Conservation (phyloP, 2,888 invertebrate genomes). For the Chelonus formosanus region DNA sequence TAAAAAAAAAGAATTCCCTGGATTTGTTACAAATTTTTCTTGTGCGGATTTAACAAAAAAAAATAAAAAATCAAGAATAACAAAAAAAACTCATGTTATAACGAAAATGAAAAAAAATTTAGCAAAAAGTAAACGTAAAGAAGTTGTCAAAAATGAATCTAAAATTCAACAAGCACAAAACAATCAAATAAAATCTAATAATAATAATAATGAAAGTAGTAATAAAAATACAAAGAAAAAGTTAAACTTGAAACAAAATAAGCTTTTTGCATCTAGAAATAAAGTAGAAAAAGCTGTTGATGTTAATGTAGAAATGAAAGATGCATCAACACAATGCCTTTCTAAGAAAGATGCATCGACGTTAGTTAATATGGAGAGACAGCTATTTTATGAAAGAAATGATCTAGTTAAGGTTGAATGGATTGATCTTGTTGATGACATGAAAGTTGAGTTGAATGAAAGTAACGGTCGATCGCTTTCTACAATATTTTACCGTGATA, state of each 20-base stretch:
- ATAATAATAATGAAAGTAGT: background rate
- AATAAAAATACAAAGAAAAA: conserved; percentile 4
- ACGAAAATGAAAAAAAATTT: conserved; percentile 1
- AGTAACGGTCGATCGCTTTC: too few relatives aligned
- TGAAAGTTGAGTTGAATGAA: conserved; percentile 42
- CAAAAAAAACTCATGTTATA: conserved; percentile 14
- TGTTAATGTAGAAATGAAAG: conserved; percentile 42
- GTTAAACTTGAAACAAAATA: background rate
- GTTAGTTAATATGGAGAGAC: conserved; percentile 37
- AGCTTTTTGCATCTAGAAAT: background rate
- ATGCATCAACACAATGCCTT: conserved; percentile 53
- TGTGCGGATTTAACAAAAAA: conserved; percentile 34
- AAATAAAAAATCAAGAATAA: conserved; percentile 22
- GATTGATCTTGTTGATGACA: conserved; percentile 7
- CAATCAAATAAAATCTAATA: background rate
- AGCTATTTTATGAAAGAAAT: background rate
- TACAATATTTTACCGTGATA: too few relatives aligned
- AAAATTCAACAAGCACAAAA: background rate
- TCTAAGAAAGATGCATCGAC: conserved; percentile 41
- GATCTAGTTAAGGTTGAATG: too few relatives aligned
- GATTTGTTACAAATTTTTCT: conserved; percentile 22
- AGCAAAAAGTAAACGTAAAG: background rate
- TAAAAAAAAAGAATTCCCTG: conserved; percentile 29
- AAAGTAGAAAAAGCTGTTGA: conserved; percentile 23
- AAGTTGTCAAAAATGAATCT: conserved; percentile 3